Evolutionary conservation across 2,888 invertebrate genomes (phyloP), one percentile per base, ranked within the genome.

Genomic region (Dryococelus australis): DNA sequence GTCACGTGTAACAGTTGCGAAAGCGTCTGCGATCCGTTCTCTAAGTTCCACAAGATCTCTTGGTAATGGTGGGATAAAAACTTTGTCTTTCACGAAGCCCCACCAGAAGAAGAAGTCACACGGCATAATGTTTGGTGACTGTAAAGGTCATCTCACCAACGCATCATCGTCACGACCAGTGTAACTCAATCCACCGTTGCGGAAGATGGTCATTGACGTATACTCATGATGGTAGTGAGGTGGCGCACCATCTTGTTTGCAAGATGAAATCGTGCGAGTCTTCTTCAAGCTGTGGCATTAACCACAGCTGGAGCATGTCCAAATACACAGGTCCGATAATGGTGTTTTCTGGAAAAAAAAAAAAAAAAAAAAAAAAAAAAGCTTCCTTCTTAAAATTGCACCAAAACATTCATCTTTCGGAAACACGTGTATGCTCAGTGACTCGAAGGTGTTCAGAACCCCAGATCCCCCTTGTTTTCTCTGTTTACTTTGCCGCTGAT

Each of bases 241-340:
- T 28, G 65, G 53, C 8, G 53, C 85, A n/a, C 85, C 85, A 53
- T 85, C 85, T 12, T 85, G 85, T 26, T 26, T 85, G 27, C 2
- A 16, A 85, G 53, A 85, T 53, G 85, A 53, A 85, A 51, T 51
- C n/a, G 27, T 16, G 27, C 0, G 43, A 43, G 85, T 53, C 26
- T 35, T 53, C 53, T 27, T 51, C 35, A 13, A 85, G 65, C 28
- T 85, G 85, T 43, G 9, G 51, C 85, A 27, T 16, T 27, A 53
- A 0, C 85, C 13, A 85, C 28, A 79, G 16, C 51, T 86, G 78
- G 24, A 85, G 1, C 43, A 86, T 79, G n/a, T 86, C 79, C 43
- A 35, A 79, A 26, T 86, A 86, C 79, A 26, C 24, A 13, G 26
- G 5, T 79, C 86, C 43, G 5, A 12, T 86, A 24, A 65, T 26